phyloP scores from a whole-genome alignment of 2,113 vertebrate genomes.

The Stomatorhinus ivindoensis region DNA sequence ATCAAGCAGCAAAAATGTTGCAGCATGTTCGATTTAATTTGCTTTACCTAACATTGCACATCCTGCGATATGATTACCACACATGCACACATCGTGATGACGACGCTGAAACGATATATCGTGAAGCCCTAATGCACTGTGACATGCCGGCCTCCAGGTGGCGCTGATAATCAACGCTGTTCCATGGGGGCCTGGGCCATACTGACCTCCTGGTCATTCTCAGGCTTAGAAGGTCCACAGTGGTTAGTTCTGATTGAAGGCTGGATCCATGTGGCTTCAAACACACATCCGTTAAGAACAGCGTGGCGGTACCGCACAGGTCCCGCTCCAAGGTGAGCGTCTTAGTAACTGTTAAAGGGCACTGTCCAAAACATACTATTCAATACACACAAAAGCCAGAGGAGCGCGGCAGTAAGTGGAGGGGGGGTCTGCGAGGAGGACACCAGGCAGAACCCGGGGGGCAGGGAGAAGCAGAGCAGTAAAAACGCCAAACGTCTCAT shows the following conservation, averaged over 20 bases:
- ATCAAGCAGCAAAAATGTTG: not conserved
- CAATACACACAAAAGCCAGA: not conserved
- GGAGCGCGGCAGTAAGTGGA: not conserved
- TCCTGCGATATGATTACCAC: not conserved
- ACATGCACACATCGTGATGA: not conserved
- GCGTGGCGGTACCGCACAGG: not conserved
- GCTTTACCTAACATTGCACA: not conserved
- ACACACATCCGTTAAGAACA: not conserved
- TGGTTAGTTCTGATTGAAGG: not conserved
- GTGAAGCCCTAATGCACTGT: not conserved
- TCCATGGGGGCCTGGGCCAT: not conserved
- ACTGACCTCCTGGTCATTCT: not conserved
- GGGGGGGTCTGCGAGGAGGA: not conserved
- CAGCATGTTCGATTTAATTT: not conserved
- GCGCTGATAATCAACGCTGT: not conserved
- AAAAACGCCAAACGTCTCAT: no score
- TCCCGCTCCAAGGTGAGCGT: not conserved
- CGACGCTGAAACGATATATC: not conserved
- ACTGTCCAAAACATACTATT: not conserved
- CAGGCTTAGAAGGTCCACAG: not conserved
- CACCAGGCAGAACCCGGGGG: no score
- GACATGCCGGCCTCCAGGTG: not conserved
- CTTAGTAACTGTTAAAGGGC: not conserved
- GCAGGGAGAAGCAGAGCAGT: conserved; percentile 23
- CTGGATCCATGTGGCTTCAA: not conserved